phyloP scores from a whole-genome alignment of 2,113 vertebrate genomes.

The Thamnophis sirtalis region DNA sequence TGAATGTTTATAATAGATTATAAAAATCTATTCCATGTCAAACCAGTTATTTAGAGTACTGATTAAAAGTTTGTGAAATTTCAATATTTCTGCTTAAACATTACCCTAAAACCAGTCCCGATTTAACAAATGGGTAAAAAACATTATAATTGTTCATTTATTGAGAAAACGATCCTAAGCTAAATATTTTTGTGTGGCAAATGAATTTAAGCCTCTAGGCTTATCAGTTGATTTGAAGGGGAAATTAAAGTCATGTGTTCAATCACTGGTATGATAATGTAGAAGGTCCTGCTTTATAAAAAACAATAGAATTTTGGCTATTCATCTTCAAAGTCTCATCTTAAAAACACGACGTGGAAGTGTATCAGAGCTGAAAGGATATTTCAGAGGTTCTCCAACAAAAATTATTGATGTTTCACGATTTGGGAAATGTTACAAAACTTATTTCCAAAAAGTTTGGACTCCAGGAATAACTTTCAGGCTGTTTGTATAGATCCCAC shows the following conservation, averaged over 20 bases:
- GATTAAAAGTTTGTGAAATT: neutral
- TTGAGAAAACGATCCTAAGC: neutral
- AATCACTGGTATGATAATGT: neutral
- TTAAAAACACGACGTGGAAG: neutral
- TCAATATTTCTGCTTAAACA: neutral
- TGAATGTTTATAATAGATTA: neutral
- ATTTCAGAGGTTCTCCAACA: neutral
- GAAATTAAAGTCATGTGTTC: neutral
- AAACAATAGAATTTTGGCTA: neutral
- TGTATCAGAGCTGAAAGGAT: neutral
- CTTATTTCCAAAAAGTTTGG: neutral
- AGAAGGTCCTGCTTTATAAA: neutral
- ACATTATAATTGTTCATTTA: neutral
- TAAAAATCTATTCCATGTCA: neutral
- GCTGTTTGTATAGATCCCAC: neutral
- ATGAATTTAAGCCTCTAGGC: neutral
- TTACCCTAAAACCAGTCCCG: neutral
- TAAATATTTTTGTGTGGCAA: neutral
- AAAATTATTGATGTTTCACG: neutral
- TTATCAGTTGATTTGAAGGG: neutral
- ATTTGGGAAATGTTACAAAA: neutral
- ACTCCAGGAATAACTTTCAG: neutral
- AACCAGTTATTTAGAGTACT: neutral
- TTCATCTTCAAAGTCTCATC: neutral
- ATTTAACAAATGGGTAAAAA: neutral